These are phyloP conservation scores for Portevinia maculata DNA, from an alignment of 2,888 invertebrate species.

Conservation along the genomic window DNA sequence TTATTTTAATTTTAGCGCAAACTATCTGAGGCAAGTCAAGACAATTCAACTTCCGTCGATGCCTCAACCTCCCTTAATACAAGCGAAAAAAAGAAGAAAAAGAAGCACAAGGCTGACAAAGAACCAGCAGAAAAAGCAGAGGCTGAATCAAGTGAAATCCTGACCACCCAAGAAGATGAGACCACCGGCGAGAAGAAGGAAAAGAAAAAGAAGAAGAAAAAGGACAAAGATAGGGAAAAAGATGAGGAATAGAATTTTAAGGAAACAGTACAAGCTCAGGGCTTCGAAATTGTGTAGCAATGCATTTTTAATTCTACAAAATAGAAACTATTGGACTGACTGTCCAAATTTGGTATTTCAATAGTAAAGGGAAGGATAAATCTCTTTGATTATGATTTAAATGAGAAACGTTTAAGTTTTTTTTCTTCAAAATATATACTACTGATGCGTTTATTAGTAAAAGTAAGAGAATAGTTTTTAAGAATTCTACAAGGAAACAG, in stretches of 20 bases:
- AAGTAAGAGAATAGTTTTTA: slow-evolving; percentile 42
- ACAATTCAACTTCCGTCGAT: slow-evolving; percentile 76
- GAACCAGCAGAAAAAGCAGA: slow-evolving; percentile 81
- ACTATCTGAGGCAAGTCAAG: slow-evolving; percentile 84
- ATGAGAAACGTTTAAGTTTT: slow-evolving; percentile 68
- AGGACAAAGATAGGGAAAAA: slow-evolving; percentile 86
- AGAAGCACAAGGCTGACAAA: slow-evolving; percentile 86
- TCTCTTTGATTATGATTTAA: slow-evolving; percentile 34
- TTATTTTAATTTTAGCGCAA: slow-evolving; percentile 82
- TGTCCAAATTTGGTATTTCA: slow-evolving; percentile 18
- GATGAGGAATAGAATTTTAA: slow-evolving; percentile 78
- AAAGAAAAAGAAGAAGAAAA: slow-evolving; percentile 92
- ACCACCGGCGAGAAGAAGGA: slow-evolving; percentile 81
- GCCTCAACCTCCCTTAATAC: slow-evolving; percentile 82
- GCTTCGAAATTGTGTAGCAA: slow-evolving; percentile 57
- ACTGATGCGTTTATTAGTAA: slow-evolving; percentile 28
- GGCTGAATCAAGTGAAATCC: slow-evolving; percentile 77
- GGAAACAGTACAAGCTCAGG: slow-evolving; percentile 37
- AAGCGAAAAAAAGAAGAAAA: slow-evolving; percentile 86
- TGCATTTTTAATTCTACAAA: slow-evolving; percentile 64
- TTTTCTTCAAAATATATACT: slow-evolving; percentile 14
- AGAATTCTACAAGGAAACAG: slow-evolving; percentile 15
- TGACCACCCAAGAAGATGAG: slow-evolving; percentile 79
- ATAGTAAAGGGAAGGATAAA: slow-evolving; percentile 4
- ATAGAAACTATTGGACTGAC: slow-evolving; percentile 27